Percentiles rank a stretch among this genome's conserved stretches.
Conservation (phyloP, 2,113 vertebrate genomes). For the Bubo scandiacus region DNA sequence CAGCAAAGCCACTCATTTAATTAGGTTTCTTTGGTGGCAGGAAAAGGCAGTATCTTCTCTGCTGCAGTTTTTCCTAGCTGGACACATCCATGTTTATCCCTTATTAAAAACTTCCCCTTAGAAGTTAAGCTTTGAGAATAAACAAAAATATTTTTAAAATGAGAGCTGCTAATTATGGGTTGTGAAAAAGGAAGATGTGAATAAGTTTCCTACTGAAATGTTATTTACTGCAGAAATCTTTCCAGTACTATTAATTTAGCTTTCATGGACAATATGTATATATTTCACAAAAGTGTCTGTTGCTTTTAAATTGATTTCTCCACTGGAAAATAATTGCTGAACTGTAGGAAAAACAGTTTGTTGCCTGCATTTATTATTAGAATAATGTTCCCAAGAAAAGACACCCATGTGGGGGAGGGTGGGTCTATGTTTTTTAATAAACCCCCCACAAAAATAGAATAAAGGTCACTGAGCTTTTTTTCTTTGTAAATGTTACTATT, state of each 20-base stretch:
- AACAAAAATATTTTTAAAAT: constrained; percentile 21
- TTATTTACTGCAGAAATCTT: constrained; percentile 20
- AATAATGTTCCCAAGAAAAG: constrained; percentile 55
- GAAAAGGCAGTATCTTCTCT: constrained; percentile 6
- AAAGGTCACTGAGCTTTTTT: constrained; percentile 42
- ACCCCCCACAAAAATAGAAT: constrained; percentile 26
- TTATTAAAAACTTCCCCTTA: constrained; percentile 50
- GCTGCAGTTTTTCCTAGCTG: neutral
- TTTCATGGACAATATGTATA: neutral
- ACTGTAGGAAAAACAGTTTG: constrained; percentile 28
- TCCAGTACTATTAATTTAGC: neutral
- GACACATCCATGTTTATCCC: constrained; percentile 22
- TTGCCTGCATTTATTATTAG: constrained; percentile 59
- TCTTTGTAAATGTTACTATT: constrained; percentile 40
- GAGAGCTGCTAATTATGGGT: constrained; percentile 11
- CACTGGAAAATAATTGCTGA: constrained; percentile 50
- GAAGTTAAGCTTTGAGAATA: constrained; percentile 35
- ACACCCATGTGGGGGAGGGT: constrained; percentile 16
- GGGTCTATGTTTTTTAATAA: constrained; percentile 49
- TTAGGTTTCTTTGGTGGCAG: constrained; percentile 28
- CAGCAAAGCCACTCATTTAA: constrained; percentile 28
- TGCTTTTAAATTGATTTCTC: constrained; percentile 47
- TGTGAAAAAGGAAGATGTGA: neutral
- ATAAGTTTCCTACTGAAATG: neutral
- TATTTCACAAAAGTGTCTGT: constrained; percentile 28